These are phyloP conservation scores for Tachystola acroxantha DNA, from an alignment of 2,888 invertebrate species.

Conservation along the genomic window DNA sequence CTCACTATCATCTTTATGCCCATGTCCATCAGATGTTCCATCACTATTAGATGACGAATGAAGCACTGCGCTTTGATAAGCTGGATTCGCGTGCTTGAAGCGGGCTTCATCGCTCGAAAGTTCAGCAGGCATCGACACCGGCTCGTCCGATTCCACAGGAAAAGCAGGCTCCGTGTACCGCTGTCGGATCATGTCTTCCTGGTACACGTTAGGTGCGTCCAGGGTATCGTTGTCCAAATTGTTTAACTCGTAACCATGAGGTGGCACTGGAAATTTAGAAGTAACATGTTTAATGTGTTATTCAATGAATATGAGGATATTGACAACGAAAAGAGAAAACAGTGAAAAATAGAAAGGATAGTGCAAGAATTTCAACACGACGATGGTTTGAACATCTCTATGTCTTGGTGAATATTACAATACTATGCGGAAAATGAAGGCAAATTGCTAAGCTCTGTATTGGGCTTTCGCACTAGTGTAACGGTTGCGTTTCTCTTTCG, in stretches of 20 bases:
- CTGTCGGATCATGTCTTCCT: constrained; percentile 60
- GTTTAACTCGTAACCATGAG: constrained; percentile 82
- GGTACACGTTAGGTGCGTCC: constrained; percentile 78
- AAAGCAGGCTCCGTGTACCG: constrained; percentile 53
- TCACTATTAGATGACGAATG: constrained; percentile 69
- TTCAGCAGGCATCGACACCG: constrained; percentile 64
- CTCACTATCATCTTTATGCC: constrained; percentile 67
- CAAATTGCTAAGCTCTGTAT: constrained; percentile 7
- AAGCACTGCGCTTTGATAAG: constrained; percentile 86
- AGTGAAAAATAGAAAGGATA: constrained; percentile 7
- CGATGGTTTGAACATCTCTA: constrained; percentile 5
- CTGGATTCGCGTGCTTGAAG: constrained; percentile 85
- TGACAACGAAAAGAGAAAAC: not conserved
- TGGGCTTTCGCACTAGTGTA: constrained; percentile 1
- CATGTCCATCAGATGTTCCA: constrained; percentile 43
- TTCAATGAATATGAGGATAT: not conserved
- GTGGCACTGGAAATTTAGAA: constrained; percentile 67
- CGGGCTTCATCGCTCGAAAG: constrained; percentile 63
- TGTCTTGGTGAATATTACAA: constrained; percentile 3
- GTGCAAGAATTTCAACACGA: constrained; percentile 7
- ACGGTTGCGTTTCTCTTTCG: not conserved
- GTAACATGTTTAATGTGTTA: not conserved
- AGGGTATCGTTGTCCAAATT: constrained; percentile 81
- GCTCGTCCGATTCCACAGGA: constrained; percentile 62
- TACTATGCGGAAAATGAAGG: constrained; percentile 8